Conservation (phyloP, 1,140 invertebrate species). For the Oscheius sp. region DNA sequence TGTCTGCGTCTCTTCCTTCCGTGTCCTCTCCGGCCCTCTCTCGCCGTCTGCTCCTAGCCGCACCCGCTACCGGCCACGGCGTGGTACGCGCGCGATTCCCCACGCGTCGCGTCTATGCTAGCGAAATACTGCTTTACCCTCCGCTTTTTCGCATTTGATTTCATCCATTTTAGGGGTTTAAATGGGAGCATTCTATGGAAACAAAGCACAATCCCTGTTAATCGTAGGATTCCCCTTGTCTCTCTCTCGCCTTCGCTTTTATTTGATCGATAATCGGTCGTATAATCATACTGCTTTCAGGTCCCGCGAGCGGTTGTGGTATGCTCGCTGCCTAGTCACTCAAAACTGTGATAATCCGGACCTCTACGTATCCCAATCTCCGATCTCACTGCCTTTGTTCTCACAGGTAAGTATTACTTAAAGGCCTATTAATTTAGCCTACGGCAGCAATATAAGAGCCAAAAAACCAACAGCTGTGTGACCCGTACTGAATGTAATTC, state of each 20-base stretch:
- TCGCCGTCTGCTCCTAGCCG: not conserved
- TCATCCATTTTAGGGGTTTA: not conserved
- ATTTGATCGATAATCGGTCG: not conserved
- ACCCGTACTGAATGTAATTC: too few species aligned
- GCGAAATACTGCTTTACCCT: not conserved
- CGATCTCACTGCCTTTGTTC: conserved; percentile 11
- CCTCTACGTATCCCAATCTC: not conserved
- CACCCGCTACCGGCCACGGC: conserved; percentile 7
- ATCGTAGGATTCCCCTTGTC: too few species aligned
- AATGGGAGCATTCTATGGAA: not conserved
- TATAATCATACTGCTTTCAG: not conserved
- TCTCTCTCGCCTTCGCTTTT: too few species aligned
- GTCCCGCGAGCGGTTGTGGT: not conserved
- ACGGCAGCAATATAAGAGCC: too few species aligned
- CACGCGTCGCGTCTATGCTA: not conserved
- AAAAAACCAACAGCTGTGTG: too few species aligned
- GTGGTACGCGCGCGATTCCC: conserved; percentile 12
- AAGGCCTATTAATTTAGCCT: too few species aligned
- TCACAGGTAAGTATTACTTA: not conserved
- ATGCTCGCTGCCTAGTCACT: conserved; percentile 6
- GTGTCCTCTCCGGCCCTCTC: not conserved
- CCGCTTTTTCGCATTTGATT: not conserved
- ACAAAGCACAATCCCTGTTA: too few species aligned
- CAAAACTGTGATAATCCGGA: conserved; percentile 1
- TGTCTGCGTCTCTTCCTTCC: not conserved